Evolutionary conservation across 2,113 vertebrate genomes (phyloP).

Genomic region (Alligator sinensis): DNA sequence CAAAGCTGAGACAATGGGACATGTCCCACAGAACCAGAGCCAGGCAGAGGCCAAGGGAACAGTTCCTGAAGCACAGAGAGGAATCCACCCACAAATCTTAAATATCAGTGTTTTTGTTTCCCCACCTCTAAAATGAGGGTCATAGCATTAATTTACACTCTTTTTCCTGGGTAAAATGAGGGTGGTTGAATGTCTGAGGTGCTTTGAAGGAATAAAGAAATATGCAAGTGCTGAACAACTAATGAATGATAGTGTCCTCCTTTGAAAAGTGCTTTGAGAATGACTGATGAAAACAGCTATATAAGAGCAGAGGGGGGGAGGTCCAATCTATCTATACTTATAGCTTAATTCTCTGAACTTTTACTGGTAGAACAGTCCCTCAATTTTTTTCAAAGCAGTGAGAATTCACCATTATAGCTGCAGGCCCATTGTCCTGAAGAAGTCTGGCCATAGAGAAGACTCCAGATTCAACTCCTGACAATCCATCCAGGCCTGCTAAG

Average conservation of each 20-base stretch:
- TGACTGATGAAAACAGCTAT: slow-evolving; percentile 47
- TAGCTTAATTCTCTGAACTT: slow-evolving; percentile 39
- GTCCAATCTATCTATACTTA: slow-evolving; percentile 30
- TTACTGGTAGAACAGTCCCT: slow-evolving; percentile 40
- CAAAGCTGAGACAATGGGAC: slow-evolving; percentile 44
- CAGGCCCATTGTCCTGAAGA: slow-evolving; percentile 28
- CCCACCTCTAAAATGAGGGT: background rate
- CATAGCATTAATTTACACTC: background rate
- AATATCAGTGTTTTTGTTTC: background rate
- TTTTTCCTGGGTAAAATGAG: background rate
- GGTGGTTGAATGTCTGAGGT: background rate
- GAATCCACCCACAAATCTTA: background rate
- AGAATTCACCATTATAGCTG: background rate
- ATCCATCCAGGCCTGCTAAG: background rate
- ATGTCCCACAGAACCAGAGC: background rate
- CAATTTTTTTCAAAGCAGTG: slow-evolving; percentile 1
- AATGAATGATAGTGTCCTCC: slow-evolving; percentile 30
- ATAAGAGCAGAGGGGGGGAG: slow-evolving; percentile 28
- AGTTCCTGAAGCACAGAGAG: background rate
- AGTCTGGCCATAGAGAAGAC: slow-evolving; percentile 19
- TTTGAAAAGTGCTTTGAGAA: slow-evolving; percentile 47
- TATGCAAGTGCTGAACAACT: slow-evolving; percentile 23
- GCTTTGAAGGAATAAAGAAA: slow-evolving; percentile 30
- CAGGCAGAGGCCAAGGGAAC: slow-evolving; percentile 9
- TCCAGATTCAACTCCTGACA: slow-evolving; percentile 15